Conservation (phyloP, 2,797 vertebrate genomes). For the Pangasius macronema region DNA sequence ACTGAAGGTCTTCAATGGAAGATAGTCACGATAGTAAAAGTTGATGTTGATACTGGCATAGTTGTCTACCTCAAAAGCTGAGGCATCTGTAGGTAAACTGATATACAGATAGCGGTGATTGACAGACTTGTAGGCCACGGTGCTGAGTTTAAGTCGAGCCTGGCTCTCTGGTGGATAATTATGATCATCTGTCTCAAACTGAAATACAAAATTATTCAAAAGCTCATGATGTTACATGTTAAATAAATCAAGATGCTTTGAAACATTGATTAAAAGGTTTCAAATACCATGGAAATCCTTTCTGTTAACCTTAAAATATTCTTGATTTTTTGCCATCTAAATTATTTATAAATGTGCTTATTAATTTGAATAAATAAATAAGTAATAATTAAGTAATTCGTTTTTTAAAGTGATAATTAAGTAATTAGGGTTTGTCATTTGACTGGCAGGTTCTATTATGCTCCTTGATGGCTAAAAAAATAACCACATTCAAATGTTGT, state of each 20-base stretch:
- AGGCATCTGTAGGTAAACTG: conserved; percentile 70
- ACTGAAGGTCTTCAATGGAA: conserved; percentile 78
- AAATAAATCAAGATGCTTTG: not conserved
- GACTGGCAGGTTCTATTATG: not conserved
- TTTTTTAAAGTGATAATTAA: too few relatives aligned
- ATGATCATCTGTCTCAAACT: conserved; percentile 80
- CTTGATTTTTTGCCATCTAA: not conserved
- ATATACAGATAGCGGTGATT: conserved; percentile 89
- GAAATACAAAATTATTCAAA: conserved; percentile 39
- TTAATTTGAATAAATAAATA: not conserved
- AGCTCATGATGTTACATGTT: not conserved
- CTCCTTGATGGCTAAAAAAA: not conserved
- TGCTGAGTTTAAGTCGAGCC: conserved; percentile 68
- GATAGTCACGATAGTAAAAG: conserved; percentile 71
- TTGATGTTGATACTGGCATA: conserved; percentile 73
- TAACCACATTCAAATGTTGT: not conserved
- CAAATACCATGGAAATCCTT: not conserved
- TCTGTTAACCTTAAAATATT: not conserved
- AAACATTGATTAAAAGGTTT: not conserved
- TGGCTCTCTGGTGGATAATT: conserved; percentile 74
- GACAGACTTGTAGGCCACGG: conserved; percentile 80
- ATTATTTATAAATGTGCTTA: not conserved
- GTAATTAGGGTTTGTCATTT: not conserved
- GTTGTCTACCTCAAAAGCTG: conserved; percentile 69
- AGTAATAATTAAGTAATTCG: too few relatives aligned